Evolutionary conservation across 1,140 invertebrate genomes (phyloP).

Genomic region (Orussus abietinus): DNA sequence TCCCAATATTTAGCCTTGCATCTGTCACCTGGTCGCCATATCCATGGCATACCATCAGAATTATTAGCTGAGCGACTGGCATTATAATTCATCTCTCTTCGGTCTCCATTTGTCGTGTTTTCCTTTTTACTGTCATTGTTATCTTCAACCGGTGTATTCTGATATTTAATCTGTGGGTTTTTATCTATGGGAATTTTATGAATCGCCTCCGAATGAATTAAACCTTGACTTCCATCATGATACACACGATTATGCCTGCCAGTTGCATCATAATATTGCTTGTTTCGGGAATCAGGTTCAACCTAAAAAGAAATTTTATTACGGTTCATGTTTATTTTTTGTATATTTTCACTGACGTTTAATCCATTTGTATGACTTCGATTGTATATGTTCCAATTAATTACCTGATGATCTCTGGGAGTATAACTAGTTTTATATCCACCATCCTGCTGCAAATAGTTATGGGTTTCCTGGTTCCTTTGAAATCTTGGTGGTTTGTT

Average conservation of each 20-base stretch:
- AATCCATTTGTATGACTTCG: too few relatives aligned
- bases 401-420: too few relatives aligned
- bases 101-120: conserved; percentile 37
- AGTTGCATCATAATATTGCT: conserved; percentile 26
- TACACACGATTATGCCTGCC: conserved; percentile 32
- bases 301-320: too few relatives aligned
- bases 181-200: conserved; percentile 41
- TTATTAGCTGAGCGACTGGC: conserved; percentile 27
- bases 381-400: too few relatives aligned
- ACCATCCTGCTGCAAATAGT: conserved; percentile 28
- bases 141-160: conserved; percentile 18
- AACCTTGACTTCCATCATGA: conserved; percentile 24
- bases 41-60: conserved; percentile 42
- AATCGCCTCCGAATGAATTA: conserved; percentile 22
- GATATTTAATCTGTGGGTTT: conserved; percentile 29
- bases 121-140: conserved; percentile 17
- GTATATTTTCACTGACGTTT: not conserved
- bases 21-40: conserved; percentile 74
- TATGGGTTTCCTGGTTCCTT: conserved; percentile 34
- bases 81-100: conserved; percentile 36
- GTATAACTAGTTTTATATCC: conserved; percentile 16
- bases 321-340: not conserved
- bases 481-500: conserved; percentile 49
- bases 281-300: conserved; percentile 26
- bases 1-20: conserved; percentile 91